Percentiles rank a stretch among this genome's conserved stretches.
Evolutionary conservation across 2,888 invertebrate species (phyloP).

Genomic region (Atrina japonica): DNA sequence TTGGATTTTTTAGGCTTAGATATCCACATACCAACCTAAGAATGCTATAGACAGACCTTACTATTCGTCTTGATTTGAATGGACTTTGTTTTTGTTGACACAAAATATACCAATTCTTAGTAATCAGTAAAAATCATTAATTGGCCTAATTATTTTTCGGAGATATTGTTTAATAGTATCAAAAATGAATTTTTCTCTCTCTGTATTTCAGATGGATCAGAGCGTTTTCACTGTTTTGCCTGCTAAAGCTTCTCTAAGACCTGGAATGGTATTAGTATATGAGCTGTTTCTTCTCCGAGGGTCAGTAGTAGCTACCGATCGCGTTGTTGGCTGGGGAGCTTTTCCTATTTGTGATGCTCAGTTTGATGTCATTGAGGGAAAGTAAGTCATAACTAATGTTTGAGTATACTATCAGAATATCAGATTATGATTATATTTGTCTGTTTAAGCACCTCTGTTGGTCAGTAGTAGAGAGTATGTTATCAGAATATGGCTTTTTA

Average conservation of each 20-base stretch:
- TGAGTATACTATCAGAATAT: too few species aligned
- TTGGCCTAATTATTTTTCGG: too few species aligned
- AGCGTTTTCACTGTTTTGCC: constrained; percentile 79
- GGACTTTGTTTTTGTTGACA: too few species aligned
- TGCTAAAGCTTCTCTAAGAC: constrained; percentile 72
- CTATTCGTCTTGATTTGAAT: too few species aligned
- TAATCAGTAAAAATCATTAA: too few species aligned
- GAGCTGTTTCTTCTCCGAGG: constrained; percentile 78
- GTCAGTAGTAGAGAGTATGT: too few species aligned
- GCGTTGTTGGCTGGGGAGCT: constrained; percentile 77
- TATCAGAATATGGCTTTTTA: too few species aligned
- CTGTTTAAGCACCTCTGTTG: background rate
- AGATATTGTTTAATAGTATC: too few species aligned
- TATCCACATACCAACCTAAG: too few species aligned
- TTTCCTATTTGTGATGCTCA: constrained; percentile 78
- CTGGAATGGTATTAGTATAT: constrained; percentile 77
- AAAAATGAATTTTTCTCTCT: background rate
- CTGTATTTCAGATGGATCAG: constrained; percentile 71
- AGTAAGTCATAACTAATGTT: constrained; percentile 64
- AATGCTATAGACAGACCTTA: too few species aligned
- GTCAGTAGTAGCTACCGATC: constrained; percentile 73
- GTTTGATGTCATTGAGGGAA: constrained; percentile 79
- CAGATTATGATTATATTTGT: background rate
- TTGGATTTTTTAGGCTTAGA: too few species aligned
- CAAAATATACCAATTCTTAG: too few species aligned